phyloP scores from a whole-genome alignment of 2,888 invertebrate species.

The Zonitis immaculata region DNA sequence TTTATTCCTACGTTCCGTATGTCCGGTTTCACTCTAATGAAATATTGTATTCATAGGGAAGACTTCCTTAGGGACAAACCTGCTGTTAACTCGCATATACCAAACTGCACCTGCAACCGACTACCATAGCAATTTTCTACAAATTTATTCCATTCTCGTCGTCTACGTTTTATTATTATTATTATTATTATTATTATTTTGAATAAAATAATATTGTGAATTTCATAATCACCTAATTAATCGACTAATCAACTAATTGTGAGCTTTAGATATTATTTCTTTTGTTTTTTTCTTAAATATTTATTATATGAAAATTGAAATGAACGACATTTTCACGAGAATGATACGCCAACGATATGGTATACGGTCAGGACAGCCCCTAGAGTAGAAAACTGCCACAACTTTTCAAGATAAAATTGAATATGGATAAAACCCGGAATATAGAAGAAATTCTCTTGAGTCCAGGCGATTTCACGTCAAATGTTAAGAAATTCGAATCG shows the following conservation, averaged over 20 bases:
- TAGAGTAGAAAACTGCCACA: conserved; percentile 40
- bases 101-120: conserved; percentile 25
- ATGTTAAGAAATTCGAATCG: background rate
- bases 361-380: conserved; percentile 29
- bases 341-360: conserved; percentile 22
- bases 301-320: background rate
- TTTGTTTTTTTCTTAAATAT: conserved; percentile 8
- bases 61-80: conserved; percentile 36
- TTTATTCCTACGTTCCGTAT: conserved; percentile 45
- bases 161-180: too few species aligned
- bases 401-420: conserved; percentile 45
- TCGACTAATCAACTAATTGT: background rate
- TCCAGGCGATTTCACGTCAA: conserved; percentile 20
- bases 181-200: too few species aligned
- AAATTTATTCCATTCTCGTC: background rate
- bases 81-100: conserved; percentile 27
- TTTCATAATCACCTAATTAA: too few species aligned
- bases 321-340: conserved; percentile 12
- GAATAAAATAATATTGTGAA: too few species aligned
- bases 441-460: conserved; percentile 36
- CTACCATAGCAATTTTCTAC: background rate
- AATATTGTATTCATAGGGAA: conserved; percentile 50
- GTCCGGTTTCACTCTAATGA: conserved; percentile 44
- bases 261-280: conserved; percentile 19
- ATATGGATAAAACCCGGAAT: conserved; percentile 47